Percentiles rank a stretch among this genome's conserved stretches.
These are phyloP conservation scores for Puntigrus tetrazona DNA, from an alignment of 2,113 vertebrate species.

Conservation along the genomic window DNA sequence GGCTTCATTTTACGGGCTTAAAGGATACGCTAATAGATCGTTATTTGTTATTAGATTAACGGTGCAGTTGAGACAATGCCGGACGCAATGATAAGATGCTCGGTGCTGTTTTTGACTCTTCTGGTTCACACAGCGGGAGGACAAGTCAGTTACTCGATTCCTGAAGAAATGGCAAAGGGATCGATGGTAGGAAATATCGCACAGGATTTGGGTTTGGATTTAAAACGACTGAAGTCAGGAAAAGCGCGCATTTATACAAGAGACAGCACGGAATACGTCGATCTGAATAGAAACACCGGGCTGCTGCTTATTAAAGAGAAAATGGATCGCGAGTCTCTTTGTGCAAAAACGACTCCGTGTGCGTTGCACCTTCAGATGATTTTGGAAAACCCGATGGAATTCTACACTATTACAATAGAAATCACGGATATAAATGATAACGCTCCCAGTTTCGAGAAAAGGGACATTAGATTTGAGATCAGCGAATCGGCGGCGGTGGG, in stretches of 20 bases:
- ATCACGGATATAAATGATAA: slow-evolving; percentile 47
- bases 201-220: slow-evolving; percentile 25
- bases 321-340: slow-evolving; percentile 27
- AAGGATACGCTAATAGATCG: neutral
- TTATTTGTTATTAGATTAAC: neutral
- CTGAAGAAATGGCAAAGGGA: slow-evolving; percentile 22
- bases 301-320: neutral
- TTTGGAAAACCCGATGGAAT: slow-evolving; percentile 36
- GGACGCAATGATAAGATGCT: neutral
- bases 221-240: neutral
- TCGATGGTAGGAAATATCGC: slow-evolving; percentile 33
- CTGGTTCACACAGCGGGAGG: neutral
- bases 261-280: slow-evolving; percentile 25
- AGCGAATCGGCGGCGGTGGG: slow-evolving; percentile 4
- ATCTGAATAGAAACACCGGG: neutral
- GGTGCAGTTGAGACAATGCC: neutral
- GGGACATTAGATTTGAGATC: neutral
- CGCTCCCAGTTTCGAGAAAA: neutral
- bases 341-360: slow-evolving; percentile 25
- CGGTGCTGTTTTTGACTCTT: neutral
- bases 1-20: neutral
- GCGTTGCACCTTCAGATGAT: slow-evolving; percentile 21
- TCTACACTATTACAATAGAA: slow-evolving; percentile 40
- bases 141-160: slow-evolving; percentile 23
- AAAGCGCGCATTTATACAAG: neutral